Evolutionary conservation across 1,140 invertebrate genomes (phyloP).

Genomic region (Epicauta chinensis): DNA sequence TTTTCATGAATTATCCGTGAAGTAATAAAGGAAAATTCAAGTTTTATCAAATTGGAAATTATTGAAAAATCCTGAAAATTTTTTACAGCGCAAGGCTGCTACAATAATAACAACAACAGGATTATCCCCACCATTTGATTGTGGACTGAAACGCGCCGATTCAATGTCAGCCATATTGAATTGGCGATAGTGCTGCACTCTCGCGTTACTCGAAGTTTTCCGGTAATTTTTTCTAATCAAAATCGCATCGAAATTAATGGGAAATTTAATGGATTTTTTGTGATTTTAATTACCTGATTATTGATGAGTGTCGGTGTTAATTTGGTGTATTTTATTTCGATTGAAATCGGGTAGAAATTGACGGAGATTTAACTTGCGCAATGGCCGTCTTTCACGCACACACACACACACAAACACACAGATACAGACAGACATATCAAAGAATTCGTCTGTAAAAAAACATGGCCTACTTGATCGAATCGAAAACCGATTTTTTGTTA

Average conservation of each 20-base stretch:
- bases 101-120: constrained; percentile 12
- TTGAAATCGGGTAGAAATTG: neutral
- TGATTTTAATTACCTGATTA: neutral
- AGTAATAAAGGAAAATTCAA: too few relatives aligned
- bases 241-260: too few relatives aligned
- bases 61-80: neutral
- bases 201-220: constrained; percentile 9
- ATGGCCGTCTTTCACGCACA: neutral
- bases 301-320: neutral
- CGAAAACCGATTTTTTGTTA: too few relatives aligned
- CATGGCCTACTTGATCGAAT: constrained; percentile 5
- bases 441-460: neutral
- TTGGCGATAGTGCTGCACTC: constrained; percentile 33
- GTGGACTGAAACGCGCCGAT: constrained; percentile 15
- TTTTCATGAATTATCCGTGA: neutral
- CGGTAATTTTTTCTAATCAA: neutral
- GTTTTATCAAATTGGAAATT: neutral
- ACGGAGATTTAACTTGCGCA: constrained; percentile 3
- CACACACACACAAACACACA: too few relatives aligned
- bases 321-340: neutral
- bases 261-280: neutral
- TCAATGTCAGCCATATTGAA: constrained; percentile 35
- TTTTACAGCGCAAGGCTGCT: neutral
- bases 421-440: too few relatives aligned
- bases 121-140: neutral